Percentiles rank a stretch among this genome's conserved stretches.
Conservation (phyloP, 2,888 invertebrate genomes). For the Eutolmus rufibarbis region DNA sequence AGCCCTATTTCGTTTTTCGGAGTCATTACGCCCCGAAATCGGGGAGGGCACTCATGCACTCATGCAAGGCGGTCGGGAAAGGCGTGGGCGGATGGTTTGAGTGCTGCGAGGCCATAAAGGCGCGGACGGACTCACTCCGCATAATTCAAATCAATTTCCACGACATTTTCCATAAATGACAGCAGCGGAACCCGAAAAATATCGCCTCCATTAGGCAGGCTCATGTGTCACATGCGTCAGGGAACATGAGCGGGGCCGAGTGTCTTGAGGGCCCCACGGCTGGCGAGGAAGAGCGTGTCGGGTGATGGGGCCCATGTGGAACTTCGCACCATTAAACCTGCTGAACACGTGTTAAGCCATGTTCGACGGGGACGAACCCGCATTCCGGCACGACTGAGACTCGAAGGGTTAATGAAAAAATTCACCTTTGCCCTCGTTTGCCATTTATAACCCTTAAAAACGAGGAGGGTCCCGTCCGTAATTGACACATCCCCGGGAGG, state of each 20-base stretch:
- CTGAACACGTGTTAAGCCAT: conserved; percentile 25
- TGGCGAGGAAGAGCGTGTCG: not conserved
- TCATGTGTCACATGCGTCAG: conserved; percentile 9
- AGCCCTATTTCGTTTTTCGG: not conserved
- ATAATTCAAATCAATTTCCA: conserved; percentile 20
- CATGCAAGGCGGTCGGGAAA: not conserved
- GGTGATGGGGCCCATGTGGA: conserved; percentile 5
- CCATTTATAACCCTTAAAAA: conserved; percentile 39
- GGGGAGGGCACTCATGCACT: not conserved
- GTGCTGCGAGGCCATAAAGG: not conserved
- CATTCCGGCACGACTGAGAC: conserved; percentile 28
- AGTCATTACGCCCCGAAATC: not conserved
- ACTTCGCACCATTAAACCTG: conserved; percentile 32
- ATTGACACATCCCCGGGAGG: conserved; percentile 28
- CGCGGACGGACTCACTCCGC: not conserved
- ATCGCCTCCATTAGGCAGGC: conserved; percentile 13
- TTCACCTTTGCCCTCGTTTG: conserved; percentile 41
- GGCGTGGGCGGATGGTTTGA: not conserved
- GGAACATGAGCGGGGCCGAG: not conserved
- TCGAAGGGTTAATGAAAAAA: conserved; percentile 42
- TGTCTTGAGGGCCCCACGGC: not conserved
- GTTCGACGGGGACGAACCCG: conserved; percentile 6
- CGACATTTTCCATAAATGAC: conserved; percentile 11
- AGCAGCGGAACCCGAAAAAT: not conserved
- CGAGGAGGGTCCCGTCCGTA: conserved; percentile 11